Percentiles rank a stretch among this genome's conserved stretches.
phyloP scores from a whole-genome alignment of 2,113 vertebrate species.

The Pollimyrus isidori region DNA sequence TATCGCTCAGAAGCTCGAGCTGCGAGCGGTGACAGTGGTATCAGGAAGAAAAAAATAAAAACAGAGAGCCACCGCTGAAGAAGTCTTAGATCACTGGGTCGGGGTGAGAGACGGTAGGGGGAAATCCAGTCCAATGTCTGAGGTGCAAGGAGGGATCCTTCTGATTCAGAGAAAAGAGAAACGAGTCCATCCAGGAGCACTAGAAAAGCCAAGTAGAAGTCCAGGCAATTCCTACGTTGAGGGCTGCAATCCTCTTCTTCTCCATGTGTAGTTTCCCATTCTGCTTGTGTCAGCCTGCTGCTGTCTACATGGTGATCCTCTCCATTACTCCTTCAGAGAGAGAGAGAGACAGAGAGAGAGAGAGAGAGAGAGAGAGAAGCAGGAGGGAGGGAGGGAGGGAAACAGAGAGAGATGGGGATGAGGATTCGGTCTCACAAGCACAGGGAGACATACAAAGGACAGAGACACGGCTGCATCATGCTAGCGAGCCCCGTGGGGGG shows the following conservation, averaged over 20 bases:
- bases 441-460: slow-evolving; percentile 17
- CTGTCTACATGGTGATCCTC: slow-evolving; percentile 89
- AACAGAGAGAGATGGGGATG: slow-evolving; percentile 19
- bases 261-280: slow-evolving; percentile 88
- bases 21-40: slow-evolving; percentile 18
- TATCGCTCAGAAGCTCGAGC: slow-evolving; percentile 55
- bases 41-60: background rate
- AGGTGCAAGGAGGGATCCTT: slow-evolving; percentile 15
- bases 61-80: background rate
- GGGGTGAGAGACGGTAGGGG: slow-evolving; percentile 22
- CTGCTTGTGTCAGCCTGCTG: slow-evolving; percentile 59
- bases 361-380: slow-evolving; percentile 20
- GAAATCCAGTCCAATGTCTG: slow-evolving; percentile 44
- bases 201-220: slow-evolving; percentile 44
- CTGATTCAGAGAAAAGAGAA: slow-evolving; percentile 25
- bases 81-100: background rate
- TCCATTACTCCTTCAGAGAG: slow-evolving; percentile 66
- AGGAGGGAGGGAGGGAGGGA: slow-evolving; percentile 27
- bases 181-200: slow-evolving; percentile 45
- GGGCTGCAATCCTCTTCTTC: slow-evolving; percentile 80
- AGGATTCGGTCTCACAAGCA: slow-evolving; percentile 14
- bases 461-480: slow-evolving; percentile 8
- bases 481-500: background rate
- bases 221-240: slow-evolving; percentile 63
- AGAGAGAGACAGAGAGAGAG: slow-evolving; percentile 27